Evolutionary conservation across 1,140 invertebrate genomes (phyloP).

Genomic region (Cryptotermes secundus): DNA sequence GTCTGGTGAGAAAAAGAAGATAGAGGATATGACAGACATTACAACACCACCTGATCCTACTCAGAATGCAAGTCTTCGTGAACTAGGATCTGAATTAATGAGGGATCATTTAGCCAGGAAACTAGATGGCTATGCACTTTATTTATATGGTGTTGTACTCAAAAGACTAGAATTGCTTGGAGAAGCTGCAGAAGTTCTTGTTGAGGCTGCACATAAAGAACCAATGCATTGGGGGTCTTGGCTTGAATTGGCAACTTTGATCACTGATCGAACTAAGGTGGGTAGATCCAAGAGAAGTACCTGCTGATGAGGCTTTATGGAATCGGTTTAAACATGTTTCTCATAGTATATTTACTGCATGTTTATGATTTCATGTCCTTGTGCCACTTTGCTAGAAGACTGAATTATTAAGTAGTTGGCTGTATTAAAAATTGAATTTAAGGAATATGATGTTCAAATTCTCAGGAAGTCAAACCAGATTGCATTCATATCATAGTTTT

Average conservation of each 20-base stretch:
- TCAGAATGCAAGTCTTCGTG: conserved; percentile 57
- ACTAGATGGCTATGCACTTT: conserved; percentile 85
- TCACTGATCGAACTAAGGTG: conserved; percentile 72
- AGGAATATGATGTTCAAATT: no score
- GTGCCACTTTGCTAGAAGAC: no score
- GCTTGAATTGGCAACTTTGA: conserved; percentile 84
- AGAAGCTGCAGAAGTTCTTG: conserved; percentile 72
- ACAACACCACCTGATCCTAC: conserved; percentile 66
- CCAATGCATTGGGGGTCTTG: conserved; percentile 92
- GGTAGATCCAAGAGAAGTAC: neutral
- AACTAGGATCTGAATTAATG: conserved; percentile 57
- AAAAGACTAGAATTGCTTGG: conserved; percentile 81
- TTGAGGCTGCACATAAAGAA: conserved; percentile 72
- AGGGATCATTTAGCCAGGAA: conserved; percentile 60
- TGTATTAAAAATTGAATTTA: no score
- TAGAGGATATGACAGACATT: conserved; percentile 79
- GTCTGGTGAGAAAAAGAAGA: conserved; percentile 82
- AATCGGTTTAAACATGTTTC: neutral
- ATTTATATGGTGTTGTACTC: conserved; percentile 88
- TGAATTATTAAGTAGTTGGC: no score
- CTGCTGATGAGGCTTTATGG: no score
- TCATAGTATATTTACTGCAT: no score
- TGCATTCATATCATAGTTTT: no score
- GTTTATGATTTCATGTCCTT: no score
- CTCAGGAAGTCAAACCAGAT: no score